phyloP scores from a whole-genome alignment of 2,888 invertebrate genomes.

The Flexamia atlantica region DNA sequence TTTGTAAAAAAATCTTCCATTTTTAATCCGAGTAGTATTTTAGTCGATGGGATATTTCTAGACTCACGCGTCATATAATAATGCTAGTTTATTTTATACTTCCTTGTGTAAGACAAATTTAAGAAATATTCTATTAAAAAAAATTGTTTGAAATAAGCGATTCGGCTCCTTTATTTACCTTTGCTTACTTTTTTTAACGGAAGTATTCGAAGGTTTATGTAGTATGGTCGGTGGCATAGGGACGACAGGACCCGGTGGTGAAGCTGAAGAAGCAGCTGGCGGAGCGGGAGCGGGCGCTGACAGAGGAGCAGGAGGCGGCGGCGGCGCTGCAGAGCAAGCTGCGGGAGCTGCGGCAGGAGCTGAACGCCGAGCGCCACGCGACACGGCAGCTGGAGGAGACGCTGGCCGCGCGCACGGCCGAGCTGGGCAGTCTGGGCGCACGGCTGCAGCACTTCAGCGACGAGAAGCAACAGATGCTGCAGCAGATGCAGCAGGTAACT shows the following conservation, averaged over 20 bases:
- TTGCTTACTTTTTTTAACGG: too few species aligned
- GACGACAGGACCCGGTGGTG: constrained; percentile 90
- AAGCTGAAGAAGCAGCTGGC: constrained; percentile 92
- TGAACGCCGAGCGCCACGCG: constrained; percentile 80
- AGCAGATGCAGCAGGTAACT: constrained; percentile 81
- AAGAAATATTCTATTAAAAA: too few species aligned
- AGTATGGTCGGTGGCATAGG: too few species aligned
- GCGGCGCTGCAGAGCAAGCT: constrained; percentile 87
- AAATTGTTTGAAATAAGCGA: too few species aligned
- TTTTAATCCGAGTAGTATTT: too few species aligned
- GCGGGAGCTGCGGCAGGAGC: constrained; percentile 85
- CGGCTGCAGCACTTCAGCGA: constrained; percentile 80
- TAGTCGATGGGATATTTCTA: too few species aligned
- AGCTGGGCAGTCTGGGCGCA: constrained; percentile 75
- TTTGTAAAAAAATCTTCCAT: too few species aligned
- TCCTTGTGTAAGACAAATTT: too few species aligned
- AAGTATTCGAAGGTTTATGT: too few species aligned
- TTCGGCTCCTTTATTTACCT: too few species aligned
- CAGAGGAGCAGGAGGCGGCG: constrained; percentile 86
- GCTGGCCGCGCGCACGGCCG: constrained; percentile 74
- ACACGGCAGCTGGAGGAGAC: constrained; percentile 79
- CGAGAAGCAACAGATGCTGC: constrained; percentile 80
- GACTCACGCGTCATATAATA: too few species aligned
- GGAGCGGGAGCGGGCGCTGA: constrained; percentile 88
- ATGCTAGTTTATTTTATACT: too few species aligned